phyloP scores from a whole-genome alignment of 2,113 vertebrate genomes.

The Verasper variegatus region DNA sequence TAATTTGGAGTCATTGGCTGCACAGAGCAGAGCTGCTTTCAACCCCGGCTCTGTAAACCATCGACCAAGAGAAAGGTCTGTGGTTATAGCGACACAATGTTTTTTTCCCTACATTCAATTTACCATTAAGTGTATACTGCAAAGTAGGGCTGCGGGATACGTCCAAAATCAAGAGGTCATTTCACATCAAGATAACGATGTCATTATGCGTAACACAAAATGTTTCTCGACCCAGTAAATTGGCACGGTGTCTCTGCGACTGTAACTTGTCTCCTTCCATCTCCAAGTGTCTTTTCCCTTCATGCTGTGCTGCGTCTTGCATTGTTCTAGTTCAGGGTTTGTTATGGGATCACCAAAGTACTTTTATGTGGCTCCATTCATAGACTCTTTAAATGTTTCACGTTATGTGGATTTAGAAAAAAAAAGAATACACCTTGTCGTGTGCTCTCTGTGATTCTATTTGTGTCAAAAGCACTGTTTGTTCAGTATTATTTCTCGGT shows the following conservation, averaged over 20 bases:
- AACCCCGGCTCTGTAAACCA: constrained; percentile 20
- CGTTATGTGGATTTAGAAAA: neutral
- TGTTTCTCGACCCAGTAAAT: neutral
- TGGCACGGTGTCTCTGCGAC: neutral
- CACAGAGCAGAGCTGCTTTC: neutral
- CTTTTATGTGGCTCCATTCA: neutral
- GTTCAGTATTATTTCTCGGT: neutral
- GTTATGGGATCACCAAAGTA: neutral
- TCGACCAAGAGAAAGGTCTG: constrained; percentile 8
- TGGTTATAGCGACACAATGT: neutral
- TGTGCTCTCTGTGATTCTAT: too few species aligned
- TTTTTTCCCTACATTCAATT: constrained; percentile 18
- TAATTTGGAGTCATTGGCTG: neutral
- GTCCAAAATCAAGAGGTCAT: neutral
- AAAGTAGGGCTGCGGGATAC: too few species aligned
- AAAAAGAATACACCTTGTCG: neutral
- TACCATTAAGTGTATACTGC: neutral
- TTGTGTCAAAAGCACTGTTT: neutral
- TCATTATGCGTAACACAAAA: too few species aligned
- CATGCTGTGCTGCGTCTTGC: neutral
- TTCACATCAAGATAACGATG: neutral
- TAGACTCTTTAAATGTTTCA: neutral
- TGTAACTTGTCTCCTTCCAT: neutral
- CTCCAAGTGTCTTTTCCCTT: neutral
- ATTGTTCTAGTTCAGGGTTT: too few species aligned